These are phyloP conservation scores for Passer domesticus DNA, from an alignment of 2,113 vertebrate genomes.

Conservation along the genomic window DNA sequence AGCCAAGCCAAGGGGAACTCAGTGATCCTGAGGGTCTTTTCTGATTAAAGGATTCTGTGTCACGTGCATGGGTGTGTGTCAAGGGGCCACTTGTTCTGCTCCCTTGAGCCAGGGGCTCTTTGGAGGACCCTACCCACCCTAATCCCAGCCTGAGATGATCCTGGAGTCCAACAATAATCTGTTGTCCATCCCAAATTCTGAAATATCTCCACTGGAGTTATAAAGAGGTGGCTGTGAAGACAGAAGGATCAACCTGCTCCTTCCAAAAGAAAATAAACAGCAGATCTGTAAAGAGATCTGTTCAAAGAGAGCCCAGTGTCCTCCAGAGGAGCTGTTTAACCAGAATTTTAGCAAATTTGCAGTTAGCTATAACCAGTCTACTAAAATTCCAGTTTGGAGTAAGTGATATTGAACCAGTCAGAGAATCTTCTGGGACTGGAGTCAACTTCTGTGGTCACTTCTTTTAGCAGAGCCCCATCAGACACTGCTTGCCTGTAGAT, in stretches of 20 bases:
- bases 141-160: background rate
- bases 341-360: background rate
- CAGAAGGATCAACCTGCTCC: background rate
- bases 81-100: background rate
- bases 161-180: background rate
- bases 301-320: background rate
- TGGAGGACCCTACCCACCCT: background rate
- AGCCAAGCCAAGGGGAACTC: background rate
- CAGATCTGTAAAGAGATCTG: background rate
- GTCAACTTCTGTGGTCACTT: background rate
- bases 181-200: background rate
- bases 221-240: background rate
- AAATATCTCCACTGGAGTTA: background rate
- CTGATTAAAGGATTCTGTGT: background rate
- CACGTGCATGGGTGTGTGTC: fast-evolving
- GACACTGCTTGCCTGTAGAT: background rate
- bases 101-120: no score
- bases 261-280: background rate
- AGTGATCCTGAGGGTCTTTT: background rate
- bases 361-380: background rate
- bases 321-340: background rate
- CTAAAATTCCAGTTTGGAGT: background rate
- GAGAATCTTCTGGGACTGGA: background rate
- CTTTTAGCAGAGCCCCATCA: background rate
- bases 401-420: background rate